A percentile compares a stretch with the other conserved stretches of the same genome.
Evolutionary conservation across 1,140 invertebrate species (phyloP).

Genomic region (Drosophila sturtevanti): DNA sequence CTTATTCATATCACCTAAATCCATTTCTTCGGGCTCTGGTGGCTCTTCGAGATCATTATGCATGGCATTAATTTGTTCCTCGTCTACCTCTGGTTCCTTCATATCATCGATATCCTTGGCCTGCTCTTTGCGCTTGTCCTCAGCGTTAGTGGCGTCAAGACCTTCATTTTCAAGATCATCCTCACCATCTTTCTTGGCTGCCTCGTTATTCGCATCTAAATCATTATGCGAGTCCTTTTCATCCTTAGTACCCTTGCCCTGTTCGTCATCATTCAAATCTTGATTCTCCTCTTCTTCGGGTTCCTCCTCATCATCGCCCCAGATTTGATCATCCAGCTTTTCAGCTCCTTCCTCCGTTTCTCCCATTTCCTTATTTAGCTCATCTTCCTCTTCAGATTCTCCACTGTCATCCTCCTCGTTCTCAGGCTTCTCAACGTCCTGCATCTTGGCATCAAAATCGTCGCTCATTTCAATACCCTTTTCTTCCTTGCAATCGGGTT

Average conservation of each 20-base stretch:
- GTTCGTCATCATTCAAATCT: conserved; percentile 86
- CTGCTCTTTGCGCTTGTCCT: conserved; percentile 76
- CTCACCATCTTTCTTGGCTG: conserved; percentile 83
- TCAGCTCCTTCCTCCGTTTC: conserved; percentile 93
- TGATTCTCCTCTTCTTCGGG: conserved; percentile 86
- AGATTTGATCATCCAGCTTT: conserved; percentile 92
- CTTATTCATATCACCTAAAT: conserved; percentile 93
- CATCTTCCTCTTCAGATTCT: conserved; percentile 88
- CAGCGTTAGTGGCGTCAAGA: conserved; percentile 80
- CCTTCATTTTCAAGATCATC: conserved; percentile 83
- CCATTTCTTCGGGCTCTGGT: conserved; percentile 92
- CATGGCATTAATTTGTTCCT: conserved; percentile 93
- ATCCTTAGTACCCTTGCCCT: conserved; percentile 88
- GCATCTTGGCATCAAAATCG: conserved; percentile 87
- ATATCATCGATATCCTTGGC: conserved; percentile 83
- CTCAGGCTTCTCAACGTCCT: conserved; percentile 88
- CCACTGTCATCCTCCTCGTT: conserved; percentile 86
- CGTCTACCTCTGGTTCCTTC: conserved; percentile 90
- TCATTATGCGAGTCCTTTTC: conserved; percentile 88
- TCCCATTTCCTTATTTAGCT: conserved; percentile 97
- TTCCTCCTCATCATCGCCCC: conserved; percentile 93
- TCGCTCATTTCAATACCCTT: conserved; percentile 87
- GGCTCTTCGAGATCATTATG: conserved; percentile 90
- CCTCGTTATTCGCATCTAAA: conserved; percentile 85
- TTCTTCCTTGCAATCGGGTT: conserved; percentile 93